These are phyloP conservation scores for Seladonia tumulorum DNA, from an alignment of 2,888 invertebrate genomes.

Conservation along the genomic window DNA sequence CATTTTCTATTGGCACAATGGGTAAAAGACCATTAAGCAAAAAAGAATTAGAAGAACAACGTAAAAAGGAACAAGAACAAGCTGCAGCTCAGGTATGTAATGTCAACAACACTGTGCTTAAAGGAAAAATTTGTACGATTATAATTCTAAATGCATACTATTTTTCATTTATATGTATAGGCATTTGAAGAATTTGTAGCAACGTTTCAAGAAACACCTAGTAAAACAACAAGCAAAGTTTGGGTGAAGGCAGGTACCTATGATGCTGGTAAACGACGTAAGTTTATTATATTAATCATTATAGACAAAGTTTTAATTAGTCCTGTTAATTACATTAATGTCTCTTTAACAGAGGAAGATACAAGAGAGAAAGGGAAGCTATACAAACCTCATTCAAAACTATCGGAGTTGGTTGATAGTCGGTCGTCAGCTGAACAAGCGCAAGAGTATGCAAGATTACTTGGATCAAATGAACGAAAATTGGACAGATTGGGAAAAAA, in stretches of 20 bases:
- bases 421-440: constrained; percentile 88
- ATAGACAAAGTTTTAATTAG: neutral
- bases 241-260: constrained; percentile 99
- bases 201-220: constrained; percentile 95
- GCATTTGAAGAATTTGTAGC: constrained; percentile 99
- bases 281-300: constrained; percentile 77
- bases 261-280: constrained; percentile 96
- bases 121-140: neutral
- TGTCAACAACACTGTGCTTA: neutral
- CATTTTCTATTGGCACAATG: constrained; percentile 91
- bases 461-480: constrained; percentile 87
- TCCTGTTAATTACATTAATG: constrained; percentile 35
- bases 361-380: constrained; percentile 94
- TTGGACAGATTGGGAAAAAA: constrained; percentile 87
- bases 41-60: constrained; percentile 93
- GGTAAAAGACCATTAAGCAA: constrained; percentile 91
- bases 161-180: constrained; percentile 81
- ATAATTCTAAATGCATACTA: neutral
- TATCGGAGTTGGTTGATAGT: constrained; percentile 86
- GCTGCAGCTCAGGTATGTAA: constrained; percentile 93
- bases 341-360: constrained; percentile 90
- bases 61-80: constrained; percentile 94
- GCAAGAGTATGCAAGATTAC: constrained; percentile 88
- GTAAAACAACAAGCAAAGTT: constrained; percentile 91
- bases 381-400: constrained; percentile 95